Conservation (phyloP, 1,140 invertebrate species). For the Leptopilina clavipes region DNA sequence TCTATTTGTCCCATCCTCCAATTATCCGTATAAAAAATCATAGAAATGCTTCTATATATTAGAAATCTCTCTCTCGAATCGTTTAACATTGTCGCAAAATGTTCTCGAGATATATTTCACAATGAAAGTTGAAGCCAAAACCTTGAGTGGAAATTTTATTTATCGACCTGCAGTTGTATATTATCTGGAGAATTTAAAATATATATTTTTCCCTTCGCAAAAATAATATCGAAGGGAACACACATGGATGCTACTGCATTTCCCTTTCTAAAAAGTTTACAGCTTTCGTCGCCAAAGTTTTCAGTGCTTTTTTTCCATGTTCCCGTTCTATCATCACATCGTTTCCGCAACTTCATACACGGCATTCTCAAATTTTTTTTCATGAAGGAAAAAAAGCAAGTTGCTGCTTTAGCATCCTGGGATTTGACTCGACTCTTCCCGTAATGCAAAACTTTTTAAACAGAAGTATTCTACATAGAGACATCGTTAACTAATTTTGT, state of each 20-base stretch:
- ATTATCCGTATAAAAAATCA: neutral
- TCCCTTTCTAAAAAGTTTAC: neutral
- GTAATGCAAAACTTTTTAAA: neutral
- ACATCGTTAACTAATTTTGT: neutral
- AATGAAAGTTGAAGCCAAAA: neutral
- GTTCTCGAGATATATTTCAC: neutral
- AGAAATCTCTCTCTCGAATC: neutral
- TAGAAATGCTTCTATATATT: too few relatives aligned
- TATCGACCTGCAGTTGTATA: neutral
- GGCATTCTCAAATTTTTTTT: neutral
- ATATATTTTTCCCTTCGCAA: neutral
- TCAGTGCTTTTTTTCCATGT: constrained; percentile 1
- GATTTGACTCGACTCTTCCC: constrained; percentile 9
- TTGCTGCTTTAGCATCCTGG: neutral
- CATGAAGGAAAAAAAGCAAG: neutral
- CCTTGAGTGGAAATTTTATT: constrained; percentile 4
- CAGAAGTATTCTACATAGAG: neutral
- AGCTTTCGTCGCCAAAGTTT: constrained; percentile 18
- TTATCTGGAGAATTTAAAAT: constrained; percentile 7
- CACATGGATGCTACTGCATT: neutral
- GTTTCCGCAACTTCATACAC: neutral
- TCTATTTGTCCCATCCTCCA: neutral
- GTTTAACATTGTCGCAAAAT: neutral
- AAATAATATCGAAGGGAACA: neutral
- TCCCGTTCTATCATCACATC: neutral